These are phyloP conservation scores for Callyntrura sp. DNA, from an alignment of 2,888 invertebrate genomes.

Conservation along the genomic window DNA sequence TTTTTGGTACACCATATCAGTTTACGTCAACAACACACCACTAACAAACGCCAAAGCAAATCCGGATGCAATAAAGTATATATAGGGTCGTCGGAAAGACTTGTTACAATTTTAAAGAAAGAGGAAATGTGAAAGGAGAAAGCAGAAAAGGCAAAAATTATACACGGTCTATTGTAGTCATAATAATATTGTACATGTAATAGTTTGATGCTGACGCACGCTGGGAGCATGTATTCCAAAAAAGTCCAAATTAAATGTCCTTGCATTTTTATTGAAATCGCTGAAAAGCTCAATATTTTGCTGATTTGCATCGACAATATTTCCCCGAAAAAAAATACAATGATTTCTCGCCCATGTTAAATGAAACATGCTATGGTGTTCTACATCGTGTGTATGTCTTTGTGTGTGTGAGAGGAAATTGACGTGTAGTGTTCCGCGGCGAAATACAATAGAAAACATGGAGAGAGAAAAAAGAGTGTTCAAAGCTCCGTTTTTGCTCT, in stretches of 20 bases:
- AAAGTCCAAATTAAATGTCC: conserved; percentile 34
- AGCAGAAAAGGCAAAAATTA: background rate
- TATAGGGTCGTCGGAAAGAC: background rate
- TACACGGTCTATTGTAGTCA: too few relatives aligned
- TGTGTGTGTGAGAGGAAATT: background rate
- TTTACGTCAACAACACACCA: conserved; percentile 17
- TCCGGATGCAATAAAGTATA: conserved; percentile 61
- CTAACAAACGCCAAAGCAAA: conserved; percentile 40
- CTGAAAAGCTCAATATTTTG: background rate
- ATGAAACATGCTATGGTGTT: background rate
- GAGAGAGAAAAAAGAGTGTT: conserved; percentile 9
- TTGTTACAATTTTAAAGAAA: conserved; percentile 4
- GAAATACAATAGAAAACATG: background rate
- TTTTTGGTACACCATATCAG: conserved; percentile 26
- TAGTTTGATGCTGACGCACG: background rate
- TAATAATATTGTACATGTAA: background rate
- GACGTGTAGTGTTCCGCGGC: background rate
- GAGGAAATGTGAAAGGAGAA: background rate
- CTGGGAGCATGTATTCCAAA: background rate
- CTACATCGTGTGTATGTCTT: background rate
- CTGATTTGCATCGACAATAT: conserved; percentile 45
- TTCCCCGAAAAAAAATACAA: conserved; percentile 20
- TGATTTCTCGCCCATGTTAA: conserved; percentile 24
- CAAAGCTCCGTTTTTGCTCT: conserved; percentile 5
- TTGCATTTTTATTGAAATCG: background rate